Evolutionary conservation across 2,797 vertebrate species (phyloP), one percentile per base, ranked within the genome.

Genomic region (Pseudomugil tenellus): DNA sequence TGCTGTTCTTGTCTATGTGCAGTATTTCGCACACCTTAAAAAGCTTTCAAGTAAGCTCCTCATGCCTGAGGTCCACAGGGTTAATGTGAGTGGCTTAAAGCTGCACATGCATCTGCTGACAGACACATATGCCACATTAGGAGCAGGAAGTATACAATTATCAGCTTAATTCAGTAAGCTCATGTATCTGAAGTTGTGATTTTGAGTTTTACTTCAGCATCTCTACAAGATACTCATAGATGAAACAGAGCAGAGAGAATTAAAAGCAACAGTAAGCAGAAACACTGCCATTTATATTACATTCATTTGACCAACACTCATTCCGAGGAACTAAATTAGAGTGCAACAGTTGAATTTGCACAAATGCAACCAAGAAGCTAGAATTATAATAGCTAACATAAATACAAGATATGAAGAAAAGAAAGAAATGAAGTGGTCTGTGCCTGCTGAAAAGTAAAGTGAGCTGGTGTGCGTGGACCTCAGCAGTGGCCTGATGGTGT

Each of bases 271-370:
- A 1, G 48, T 41, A 48, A 56, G 26, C 63, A 77, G 41, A 73
- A 56, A 84, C 70, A 77, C 65, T 77, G 72, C 77, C 72, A 77
- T 84, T 90, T 79, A 74, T 63, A 79, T 85, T 83, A 84, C 59
- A 86, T 89, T 77, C 72, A 84, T 73, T 67, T 81, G 74, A 80
- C 77, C 72, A 72, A 73, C 67, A 17, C 53, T 67, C 63, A 76
- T 65, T 83, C 69, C 43, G 39, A 72, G 80, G 46, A 67, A 66
- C 55, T 60, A 86, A 84, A 84, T 79, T 78, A 55, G 76, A 70
- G 43, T 48, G 63, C 78, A 82, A 72, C 46, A 60, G 63, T 32
- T n/a, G 43, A 76, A 82, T 81, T 72, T 61, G 59, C 32, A 70
- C 80, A 81, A 73, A 68, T 26, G 14, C 41, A 14, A 37, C 41